Conservation (phyloP, 2,888 invertebrate species). For the Beris morrisii region DNA sequence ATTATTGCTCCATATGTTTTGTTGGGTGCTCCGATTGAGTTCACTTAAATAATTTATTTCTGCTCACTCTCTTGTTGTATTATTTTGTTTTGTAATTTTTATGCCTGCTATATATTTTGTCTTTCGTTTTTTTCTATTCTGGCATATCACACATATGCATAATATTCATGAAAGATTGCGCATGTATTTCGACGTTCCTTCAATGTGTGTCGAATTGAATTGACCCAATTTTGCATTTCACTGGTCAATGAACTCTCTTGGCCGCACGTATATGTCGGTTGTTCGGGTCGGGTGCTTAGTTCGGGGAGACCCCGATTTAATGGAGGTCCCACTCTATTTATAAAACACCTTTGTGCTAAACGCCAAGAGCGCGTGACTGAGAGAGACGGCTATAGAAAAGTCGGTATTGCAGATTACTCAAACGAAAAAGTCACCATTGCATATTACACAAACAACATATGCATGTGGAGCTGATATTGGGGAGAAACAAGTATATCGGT, state of each 20-base stretch:
- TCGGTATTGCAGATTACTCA: conserved; percentile 1
- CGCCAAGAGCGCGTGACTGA: neutral
- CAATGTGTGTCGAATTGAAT: conserved; percentile 18
- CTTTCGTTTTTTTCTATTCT: too few species aligned
- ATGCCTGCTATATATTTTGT: too few species aligned
- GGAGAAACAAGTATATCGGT: conserved; percentile 22
- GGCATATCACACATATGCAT: too few species aligned
- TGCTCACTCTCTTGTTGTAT: too few species aligned
- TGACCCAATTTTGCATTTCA: conserved; percentile 47
- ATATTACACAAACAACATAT: too few species aligned
- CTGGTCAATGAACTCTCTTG: conserved; percentile 49
- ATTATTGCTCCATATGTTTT: too few species aligned
- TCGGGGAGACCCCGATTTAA: conserved; percentile 27
- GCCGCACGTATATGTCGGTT: conserved; percentile 17
- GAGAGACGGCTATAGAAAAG: conserved; percentile 2
- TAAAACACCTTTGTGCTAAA: conserved; percentile 8
- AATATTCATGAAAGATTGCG: too few species aligned
- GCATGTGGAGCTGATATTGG: neutral
- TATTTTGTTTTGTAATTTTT: too few species aligned
- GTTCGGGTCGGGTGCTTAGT: conserved; percentile 1
- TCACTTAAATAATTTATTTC: too few species aligned
- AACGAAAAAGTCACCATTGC: too few species aligned
- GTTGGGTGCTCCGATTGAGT: too few species aligned
- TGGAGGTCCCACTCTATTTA: conserved; percentile 30
- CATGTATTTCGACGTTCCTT: too few species aligned